phyloP scores from a whole-genome alignment of 2,888 invertebrate genomes.

The Gymnoscelis rufifasciata region DNA sequence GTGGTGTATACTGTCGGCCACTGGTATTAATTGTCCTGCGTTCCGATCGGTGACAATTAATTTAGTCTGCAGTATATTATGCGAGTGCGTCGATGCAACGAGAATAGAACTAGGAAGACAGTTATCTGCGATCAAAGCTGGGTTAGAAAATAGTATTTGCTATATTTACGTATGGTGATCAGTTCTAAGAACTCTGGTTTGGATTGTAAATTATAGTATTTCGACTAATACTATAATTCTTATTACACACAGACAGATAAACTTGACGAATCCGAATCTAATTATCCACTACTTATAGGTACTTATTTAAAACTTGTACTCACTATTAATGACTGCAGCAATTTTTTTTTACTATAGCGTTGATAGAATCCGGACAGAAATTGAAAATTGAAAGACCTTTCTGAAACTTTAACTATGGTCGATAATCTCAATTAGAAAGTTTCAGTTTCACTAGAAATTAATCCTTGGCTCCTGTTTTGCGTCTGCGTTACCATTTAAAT shows the following conservation, averaged over 20 bases:
- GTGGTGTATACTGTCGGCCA: background rate
- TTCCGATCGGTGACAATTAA: conserved; percentile 24
- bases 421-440: conserved; percentile 52
- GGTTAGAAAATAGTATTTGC: no score
- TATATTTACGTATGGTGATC: no score
- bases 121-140: conserved; percentile 14
- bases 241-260: no score
- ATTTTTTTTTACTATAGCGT: no score
- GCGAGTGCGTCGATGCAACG: conserved; percentile 19
- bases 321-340: no score
- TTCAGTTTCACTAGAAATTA: conserved; percentile 17
- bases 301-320: no score
- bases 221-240: no score
- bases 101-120: conserved; percentile 29
- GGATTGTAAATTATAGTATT: no score
- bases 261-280: no score
- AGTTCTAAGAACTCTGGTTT: no score
- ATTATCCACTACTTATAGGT: no score
- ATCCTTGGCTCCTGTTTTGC: background rate
- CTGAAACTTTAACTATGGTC: conserved; percentile 37
- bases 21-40: conserved; percentile 20
- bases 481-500: background rate
- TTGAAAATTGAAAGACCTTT: conserved; percentile 1
- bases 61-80: conserved; percentile 22
- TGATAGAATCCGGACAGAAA: background rate